Base-by-base conservation (phyloP, 2,113 vertebrate genomes). In the Tonatia bakeri region DNA sequence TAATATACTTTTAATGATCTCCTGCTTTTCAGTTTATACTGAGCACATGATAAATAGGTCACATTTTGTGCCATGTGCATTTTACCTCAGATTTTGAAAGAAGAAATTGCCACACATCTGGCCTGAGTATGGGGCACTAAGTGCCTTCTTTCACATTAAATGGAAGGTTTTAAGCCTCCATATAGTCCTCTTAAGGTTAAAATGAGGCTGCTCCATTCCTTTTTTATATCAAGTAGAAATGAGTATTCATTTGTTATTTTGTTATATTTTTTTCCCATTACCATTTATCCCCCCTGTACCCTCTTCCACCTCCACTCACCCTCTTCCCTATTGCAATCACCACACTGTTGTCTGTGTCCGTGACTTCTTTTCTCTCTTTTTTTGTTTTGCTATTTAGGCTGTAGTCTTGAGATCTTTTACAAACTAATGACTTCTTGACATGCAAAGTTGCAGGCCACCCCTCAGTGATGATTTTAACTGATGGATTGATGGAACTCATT, bases 11-110 rank as follows among this genome's bases (percentile, higher is more conserved):
- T 76, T 70, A 96, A 91, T 94, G 43, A 59, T 20, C 24, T 90
- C 31, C 43, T 91, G 50, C 67, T 91, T 97, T 97, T 93, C 59
- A 69, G 61, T 84, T 94, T 91, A 69, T 80, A 69, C 24, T 22
- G 24, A 83, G 17, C 9, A 89, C 54, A 64, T 87, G 33, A 90
- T 83, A 94, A 90, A 90, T 96, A 81, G 64, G 73, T 94, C 79
- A 90, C 36, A 91, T 61, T 83, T 33, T 91, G 54, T 70, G 69
- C 20, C 38, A 89, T 40, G 22, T 31, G 79, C 22, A 81, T 91
- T 64, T 95, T 82, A 82, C 97, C 38, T 95, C 82, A 87, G 82
- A 24, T 76, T 92, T 84, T 91, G 64, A 94, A 86, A 85, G n/a
- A 28, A 88, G 54, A 86, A 69, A 86, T 72, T 65, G 33, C 33